Evolutionary conservation across 1,140 invertebrate genomes (phyloP), one percentile per base, ranked within the genome.

Genomic region (Drosophila malerkotliana): DNA sequence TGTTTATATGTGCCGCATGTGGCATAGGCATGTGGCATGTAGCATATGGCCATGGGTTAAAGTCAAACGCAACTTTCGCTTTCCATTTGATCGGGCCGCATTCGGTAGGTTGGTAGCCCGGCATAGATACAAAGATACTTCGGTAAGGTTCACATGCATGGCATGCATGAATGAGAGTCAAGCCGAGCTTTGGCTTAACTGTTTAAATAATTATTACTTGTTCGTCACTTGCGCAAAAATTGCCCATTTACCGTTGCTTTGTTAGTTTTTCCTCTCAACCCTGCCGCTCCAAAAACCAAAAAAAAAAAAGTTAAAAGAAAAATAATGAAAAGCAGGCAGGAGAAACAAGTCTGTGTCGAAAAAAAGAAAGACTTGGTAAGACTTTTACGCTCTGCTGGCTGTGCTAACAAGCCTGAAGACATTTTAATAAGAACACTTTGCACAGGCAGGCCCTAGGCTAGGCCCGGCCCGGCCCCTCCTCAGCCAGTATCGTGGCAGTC

Each of bases 191-290:
- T 28, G 72, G 60, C 54, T 74, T 76, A 76, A 76, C 74, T 76
- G 74, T 77, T 77, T 77, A 77, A 77, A 77, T 63, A 77, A 77
- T 77, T 77, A 77, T 77, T 77, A 77, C 74, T 77, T 77, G 73
- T 77, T 77, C 67, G 56, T 77, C 73, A 77, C 63, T 77, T 63
- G 74, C 74, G 74, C 74, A 63, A 77, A 71, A 77, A 77, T 77
- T 77, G 74, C 62, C 73, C 64, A 71, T 77, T 77, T 60, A 77
- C 74, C 74, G 74, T 77, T 76, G 62, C 72, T 76, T 67, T 74
- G 74, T 77, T 76, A 76, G 73, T 76, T 76, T 74, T 75, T 63
- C 58, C 71, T 53, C 63, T 28, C 60, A 66, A 67, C 59, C 63
- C 63, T 67, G 63, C 5, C 68, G 41, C 28, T 59, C 73, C 52